A percentile compares a stretch with the other conserved stretches of the same genome.
phyloP scores from a whole-genome alignment of 2,113 vertebrate genomes.

The Epinephelus lanceolatus region DNA sequence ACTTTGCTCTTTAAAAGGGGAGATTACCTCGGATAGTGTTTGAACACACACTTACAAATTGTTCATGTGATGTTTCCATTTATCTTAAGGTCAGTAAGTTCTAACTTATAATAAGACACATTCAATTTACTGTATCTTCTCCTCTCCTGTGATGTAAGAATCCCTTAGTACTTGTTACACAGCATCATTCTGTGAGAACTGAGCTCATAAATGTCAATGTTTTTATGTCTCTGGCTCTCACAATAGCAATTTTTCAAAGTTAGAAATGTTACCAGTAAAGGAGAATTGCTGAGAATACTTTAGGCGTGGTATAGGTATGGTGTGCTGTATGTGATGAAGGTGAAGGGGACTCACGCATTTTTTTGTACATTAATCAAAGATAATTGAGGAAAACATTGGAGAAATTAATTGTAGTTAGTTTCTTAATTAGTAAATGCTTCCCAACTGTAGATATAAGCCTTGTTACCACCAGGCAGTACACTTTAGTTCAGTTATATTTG shows the following conservation, averaged over 20 bases:
- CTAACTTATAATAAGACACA: conserved; percentile 30
- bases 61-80: conserved; percentile 60
- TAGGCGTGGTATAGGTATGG: background rate
- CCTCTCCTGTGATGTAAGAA: conserved; percentile 8
- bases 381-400: background rate
- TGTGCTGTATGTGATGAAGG: background rate
- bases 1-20: conserved; percentile 48
- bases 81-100: conserved; percentile 31
- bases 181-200: background rate
- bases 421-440: background rate
- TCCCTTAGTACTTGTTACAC: background rate
- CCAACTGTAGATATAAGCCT: background rate
- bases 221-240: conserved; percentile 4
- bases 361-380: background rate
- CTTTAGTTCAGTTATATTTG: too few species aligned
- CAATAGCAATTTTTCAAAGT: background rate
- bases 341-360: background rate
- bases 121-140: conserved; percentile 19
- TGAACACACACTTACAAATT: conserved; percentile 65
- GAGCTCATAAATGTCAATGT: background rate
- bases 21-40: conserved; percentile 58
- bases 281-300: background rate
- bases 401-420: background rate
- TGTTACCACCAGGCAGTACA: too few species aligned
- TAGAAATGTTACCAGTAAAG: background rate